phyloP scores from a whole-genome alignment of 2,888 invertebrate species.

The Dicranocentrus wangi region DNA sequence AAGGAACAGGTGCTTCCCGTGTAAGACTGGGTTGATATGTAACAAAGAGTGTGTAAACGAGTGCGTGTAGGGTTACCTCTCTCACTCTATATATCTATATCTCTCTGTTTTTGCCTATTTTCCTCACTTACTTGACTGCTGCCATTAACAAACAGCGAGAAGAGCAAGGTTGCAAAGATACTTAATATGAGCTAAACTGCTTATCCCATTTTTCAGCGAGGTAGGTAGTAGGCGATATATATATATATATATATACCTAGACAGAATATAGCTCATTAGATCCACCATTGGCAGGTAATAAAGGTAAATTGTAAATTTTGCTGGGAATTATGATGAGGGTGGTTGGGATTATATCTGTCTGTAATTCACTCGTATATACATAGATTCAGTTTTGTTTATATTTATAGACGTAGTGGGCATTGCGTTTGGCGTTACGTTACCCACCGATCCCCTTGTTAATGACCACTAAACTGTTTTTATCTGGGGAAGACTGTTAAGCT shows the following conservation, averaged over 20 bases:
- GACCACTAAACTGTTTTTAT: constrained; percentile 58
- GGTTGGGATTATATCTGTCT: too few relatives aligned
- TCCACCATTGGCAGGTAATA: too few relatives aligned
- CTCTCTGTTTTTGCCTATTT: too few relatives aligned
- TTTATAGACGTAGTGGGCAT: not conserved
- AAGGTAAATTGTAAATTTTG: too few relatives aligned
- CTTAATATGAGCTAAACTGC: too few relatives aligned
- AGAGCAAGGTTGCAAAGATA: too few relatives aligned
- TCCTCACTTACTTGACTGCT: not conserved
- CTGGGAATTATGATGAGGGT: not conserved
- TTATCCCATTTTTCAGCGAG: too few relatives aligned
- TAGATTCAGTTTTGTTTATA: not conserved
- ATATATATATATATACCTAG: too few relatives aligned
- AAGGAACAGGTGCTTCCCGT: constrained; percentile 19
- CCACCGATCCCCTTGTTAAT: constrained; percentile 23
- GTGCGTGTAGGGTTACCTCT: not conserved
- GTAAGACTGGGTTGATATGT: not conserved
- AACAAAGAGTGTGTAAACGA: not conserved
- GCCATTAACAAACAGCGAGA: too few relatives aligned
- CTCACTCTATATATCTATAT: not conserved
- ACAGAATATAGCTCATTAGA: too few relatives aligned
- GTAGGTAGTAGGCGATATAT: too few relatives aligned
- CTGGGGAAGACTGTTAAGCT: not conserved
- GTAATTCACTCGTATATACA: too few relatives aligned
- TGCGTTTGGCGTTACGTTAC: constrained; percentile 16